Conservation (phyloP, 1,140 invertebrate genomes). For the Zaprionus vittiger region DNA sequence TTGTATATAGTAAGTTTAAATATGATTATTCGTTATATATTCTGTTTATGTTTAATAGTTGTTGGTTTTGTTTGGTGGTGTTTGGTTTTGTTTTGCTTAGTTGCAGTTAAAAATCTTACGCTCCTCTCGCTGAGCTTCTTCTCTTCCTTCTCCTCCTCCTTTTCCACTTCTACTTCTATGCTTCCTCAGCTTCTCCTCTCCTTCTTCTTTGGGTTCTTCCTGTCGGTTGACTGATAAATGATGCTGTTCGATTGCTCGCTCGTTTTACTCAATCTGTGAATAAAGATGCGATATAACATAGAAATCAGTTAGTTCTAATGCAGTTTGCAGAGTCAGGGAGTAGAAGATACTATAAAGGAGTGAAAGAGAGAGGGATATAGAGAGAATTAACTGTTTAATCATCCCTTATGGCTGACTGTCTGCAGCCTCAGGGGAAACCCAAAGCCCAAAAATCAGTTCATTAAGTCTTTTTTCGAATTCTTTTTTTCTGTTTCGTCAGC, state of each 20-base stretch:
- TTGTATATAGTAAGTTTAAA: slow-evolving; percentile 67
- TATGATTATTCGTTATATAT: slow-evolving; percentile 82
- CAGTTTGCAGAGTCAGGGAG: not conserved
- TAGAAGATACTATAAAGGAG: not conserved
- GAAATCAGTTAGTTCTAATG: not conserved
- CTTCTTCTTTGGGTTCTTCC: slow-evolving; percentile 5
- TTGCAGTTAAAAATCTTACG: slow-evolving; percentile 45
- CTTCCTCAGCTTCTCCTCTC: not conserved
- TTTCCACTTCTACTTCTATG: not conserved
- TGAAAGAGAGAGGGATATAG: slow-evolving; percentile 8
- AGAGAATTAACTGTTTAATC: slow-evolving; percentile 15
- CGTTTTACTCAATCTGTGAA: slow-evolving; percentile 78
- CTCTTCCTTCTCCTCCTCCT: not conserved
- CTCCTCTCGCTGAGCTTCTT: slow-evolving; percentile 15
- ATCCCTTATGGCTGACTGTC: slow-evolving; percentile 7
- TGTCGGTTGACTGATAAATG: slow-evolving; percentile 56
- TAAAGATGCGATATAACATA: not conserved
- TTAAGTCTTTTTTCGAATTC: slow-evolving; percentile 30
- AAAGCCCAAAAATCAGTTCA: slow-evolving; percentile 58
- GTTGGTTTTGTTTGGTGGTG: slow-evolving; percentile 84
- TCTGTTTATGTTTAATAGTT: slow-evolving; percentile 74
- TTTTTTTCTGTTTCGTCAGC: slow-evolving; percentile 44
- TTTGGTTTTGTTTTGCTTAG: slow-evolving; percentile 74
- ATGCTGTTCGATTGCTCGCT: slow-evolving; percentile 83
- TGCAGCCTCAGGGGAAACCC: not conserved